Evolutionary conservation across 1,140 invertebrate genomes (phyloP), one percentile per base, ranked within the genome.

Genomic region (Prorops nasuta): DNA sequence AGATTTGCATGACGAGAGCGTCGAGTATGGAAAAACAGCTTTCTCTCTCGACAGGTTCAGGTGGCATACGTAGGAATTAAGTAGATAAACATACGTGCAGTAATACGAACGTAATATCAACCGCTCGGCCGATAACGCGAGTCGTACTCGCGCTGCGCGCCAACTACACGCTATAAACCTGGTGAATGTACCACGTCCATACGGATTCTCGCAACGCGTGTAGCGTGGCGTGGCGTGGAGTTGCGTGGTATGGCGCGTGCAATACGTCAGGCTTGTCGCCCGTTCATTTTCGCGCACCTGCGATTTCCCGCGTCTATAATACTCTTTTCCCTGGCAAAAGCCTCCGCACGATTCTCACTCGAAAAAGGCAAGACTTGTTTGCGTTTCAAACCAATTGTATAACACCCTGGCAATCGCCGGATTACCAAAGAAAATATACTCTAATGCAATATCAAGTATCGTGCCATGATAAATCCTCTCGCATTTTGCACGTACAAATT

Each of bases 41-140:
- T 73, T 75, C 72, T 72, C 72, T 72, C 69, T 66, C 67, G 60
- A 66, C 67, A 66, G 69, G 66, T 69, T 71, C 69, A 71, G 60
- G 58, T 59, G 66, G 63, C 64, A 56, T 60, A 66, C 66, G 69
- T 63, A 64, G 56, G 61, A 72, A 67, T 71, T 71, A 71, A 74
- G 61, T 68, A 67, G 68, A 73, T 73, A 74, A 74, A 74, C 70
- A 71, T 59, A 64, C 65, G 64, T 61, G 64, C 50, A 62, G 63
- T 64, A 65, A 60, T 65, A 64, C 55, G 41, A 35, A 58, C 60
- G 63, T 60, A 62, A 63, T 62, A 63, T 51, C 46, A 52, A 28
- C 46, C 39, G 28, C 44, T 40, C 44, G 24, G 32, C 19, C 18
- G 20, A 32, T 18, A 32, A 46, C 41, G 43, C 41, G 34, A 48